A percentile compares a stretch with the other conserved stretches of the same genome.
Evolutionary conservation across 2,888 invertebrate genomes (phyloP).

Genomic region (Drosophila anceps): DNA sequence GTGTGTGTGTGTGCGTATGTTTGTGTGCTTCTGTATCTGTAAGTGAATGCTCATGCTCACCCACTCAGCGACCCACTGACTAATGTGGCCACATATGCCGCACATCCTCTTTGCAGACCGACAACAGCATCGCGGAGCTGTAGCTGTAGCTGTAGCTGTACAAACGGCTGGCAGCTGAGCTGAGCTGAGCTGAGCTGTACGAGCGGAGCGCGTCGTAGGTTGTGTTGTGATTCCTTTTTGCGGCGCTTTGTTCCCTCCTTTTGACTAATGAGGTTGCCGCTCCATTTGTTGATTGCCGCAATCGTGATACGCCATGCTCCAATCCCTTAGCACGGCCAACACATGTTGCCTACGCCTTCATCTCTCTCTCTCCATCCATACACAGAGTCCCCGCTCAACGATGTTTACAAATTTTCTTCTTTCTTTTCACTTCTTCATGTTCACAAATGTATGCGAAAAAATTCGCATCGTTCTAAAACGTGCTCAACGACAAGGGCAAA

Average conservation of each 20-base stretch:
- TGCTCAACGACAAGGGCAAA: slow-evolving; percentile 27
- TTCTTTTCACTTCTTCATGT: slow-evolving; percentile 19
- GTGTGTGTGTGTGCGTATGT: slow-evolving; percentile 13
- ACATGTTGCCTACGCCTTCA: slow-evolving; percentile 39
- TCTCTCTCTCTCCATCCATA: not conserved
- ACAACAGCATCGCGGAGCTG: slow-evolving; percentile 2
- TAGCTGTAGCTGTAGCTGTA: too few species aligned
- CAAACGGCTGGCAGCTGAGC: slow-evolving; percentile 1
- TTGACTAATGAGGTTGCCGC: slow-evolving; percentile 71
- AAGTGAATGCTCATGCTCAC: slow-evolving; percentile 41
- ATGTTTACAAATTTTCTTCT: slow-evolving; percentile 51
- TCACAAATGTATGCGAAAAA: slow-evolving; percentile 54
- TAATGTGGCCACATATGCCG: slow-evolving; percentile 63
- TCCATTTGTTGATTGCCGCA: slow-evolving; percentile 72
- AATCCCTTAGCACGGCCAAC: slow-evolving; percentile 26
- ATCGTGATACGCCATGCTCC: slow-evolving; percentile 55
- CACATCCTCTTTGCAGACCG: slow-evolving; percentile 43
- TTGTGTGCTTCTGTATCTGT: slow-evolving; percentile 18
- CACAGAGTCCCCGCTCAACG: slow-evolving; percentile 21
- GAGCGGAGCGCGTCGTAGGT: slow-evolving; percentile 1
- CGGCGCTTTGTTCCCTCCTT: slow-evolving; percentile 45
- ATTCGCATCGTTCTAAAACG: slow-evolving; percentile 50
- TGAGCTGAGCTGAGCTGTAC: not conserved
- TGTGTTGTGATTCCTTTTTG: slow-evolving; percentile 37
- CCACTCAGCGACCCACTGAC: slow-evolving; percentile 55